Percentiles rank a stretch among this genome's conserved stretches.
Conservation (phyloP, 2,113 vertebrate genomes). For the Pleuronectes platessa region DNA sequence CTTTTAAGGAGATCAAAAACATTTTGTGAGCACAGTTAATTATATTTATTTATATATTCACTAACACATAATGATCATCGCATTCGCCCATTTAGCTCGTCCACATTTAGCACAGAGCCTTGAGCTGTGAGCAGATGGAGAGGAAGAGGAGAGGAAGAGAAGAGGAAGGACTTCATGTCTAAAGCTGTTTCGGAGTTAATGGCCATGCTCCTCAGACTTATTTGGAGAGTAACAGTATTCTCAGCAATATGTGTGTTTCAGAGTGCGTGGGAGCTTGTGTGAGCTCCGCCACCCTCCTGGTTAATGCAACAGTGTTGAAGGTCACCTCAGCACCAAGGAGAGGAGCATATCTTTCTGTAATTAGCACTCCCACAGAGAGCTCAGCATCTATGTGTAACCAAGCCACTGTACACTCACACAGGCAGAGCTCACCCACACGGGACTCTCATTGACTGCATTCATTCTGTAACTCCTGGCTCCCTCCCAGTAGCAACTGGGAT, state of each 20-base stretch:
- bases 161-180: conserved; percentile 9
- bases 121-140: conserved; percentile 32
- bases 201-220: conserved; percentile 6
- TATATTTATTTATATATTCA: too few species aligned
- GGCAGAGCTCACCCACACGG: conserved; percentile 9
- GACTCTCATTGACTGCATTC: background rate
- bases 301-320: conserved; percentile 61
- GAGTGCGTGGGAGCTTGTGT: background rate
- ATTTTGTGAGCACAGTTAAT: background rate
- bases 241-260: conserved; percentile 14
- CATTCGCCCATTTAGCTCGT: background rate
- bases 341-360: conserved; percentile 52
- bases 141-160: conserved; percentile 17
- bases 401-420: background rate
- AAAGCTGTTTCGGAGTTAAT: conserved; percentile 22
- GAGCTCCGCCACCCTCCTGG: conserved; percentile 14
- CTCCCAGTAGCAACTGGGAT: too few species aligned
- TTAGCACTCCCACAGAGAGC: conserved; percentile 63
- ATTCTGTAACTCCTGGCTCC: too few species aligned
- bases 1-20: background rate
- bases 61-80: background rate
- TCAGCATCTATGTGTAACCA: conserved; percentile 44
- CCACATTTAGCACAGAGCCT: background rate
- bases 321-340: conserved; percentile 55
- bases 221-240: conserved; percentile 15